Evolutionary conservation across 1,140 invertebrate genomes (phyloP), one percentile per base, ranked within the genome.

Genomic region (Lepidurus packardi): DNA sequence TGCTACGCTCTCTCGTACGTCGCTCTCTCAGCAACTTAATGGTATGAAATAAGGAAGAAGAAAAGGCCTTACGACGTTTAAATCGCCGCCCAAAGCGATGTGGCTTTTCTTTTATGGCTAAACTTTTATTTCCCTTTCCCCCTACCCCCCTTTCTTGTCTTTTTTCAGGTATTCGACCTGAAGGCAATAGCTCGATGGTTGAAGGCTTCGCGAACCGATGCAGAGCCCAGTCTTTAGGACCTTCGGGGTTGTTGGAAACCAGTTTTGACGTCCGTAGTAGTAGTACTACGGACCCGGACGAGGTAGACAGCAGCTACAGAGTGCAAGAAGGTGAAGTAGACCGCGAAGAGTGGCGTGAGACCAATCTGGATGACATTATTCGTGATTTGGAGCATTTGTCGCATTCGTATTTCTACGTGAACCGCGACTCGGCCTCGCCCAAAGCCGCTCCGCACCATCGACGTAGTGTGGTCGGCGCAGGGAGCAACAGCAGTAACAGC

Each of bases 301-400:
- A 4, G 53, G 34, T 34, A 34, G 34, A 34, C 53, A 13, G 53
- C 53, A 73, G 53, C 53, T 65, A 65, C 53, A 21, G 53, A 65
- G 2, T 34, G 34, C 34, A 34, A 34, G 53, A 65, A 65, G 53
- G 53, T 65, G 53, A 65, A 65, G 53, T 65, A 21, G 53, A 65
- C 16, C 21, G 45, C 42, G 77, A 25, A 73, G 21, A 80, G 44
- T 77, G 76, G 2, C 77, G 75, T 41, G 81, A 83, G 65, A 82
- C 81, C 6, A 79, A 82, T 53, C 73, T 82, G 82, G 90, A 89
- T 82, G 87, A 88, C 81, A 87, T 87, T 77, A 83, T 85, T 75
- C 84, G 83, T 73, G 80, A 81, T 73, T 80, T 79, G 74, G 78
- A 80, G 47, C 76, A 80, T 76, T 79, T 82, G 16, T 78, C 80